These are phyloP conservation scores for Pocota personata DNA, from an alignment of 2,888 invertebrate genomes.

Conservation along the genomic window DNA sequence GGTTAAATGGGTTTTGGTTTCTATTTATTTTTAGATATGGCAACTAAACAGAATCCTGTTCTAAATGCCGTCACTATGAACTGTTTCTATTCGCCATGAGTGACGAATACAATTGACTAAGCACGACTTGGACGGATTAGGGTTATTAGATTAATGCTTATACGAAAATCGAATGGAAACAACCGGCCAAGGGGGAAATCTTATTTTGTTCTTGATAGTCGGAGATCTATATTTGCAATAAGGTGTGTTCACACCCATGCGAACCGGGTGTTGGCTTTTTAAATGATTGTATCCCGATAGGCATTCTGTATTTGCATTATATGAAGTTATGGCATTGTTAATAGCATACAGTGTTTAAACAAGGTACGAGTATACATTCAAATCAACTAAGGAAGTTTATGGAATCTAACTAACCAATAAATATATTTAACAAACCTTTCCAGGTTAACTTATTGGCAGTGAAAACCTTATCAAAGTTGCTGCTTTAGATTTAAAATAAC, in stretches of 20 bases:
- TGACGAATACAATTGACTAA: neutral
- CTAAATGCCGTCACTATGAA: neutral
- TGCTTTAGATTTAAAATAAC: too few species aligned
- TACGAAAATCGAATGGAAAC: neutral
- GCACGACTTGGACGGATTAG: conserved; percentile 8
- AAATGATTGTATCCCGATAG: neutral
- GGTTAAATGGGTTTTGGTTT: neutral
- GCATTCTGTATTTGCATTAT: neutral
- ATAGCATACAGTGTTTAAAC: too few species aligned
- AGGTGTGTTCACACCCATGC: conserved; percentile 1
- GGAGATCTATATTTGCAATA: neutral
- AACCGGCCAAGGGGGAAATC: neutral
- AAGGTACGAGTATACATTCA: too few species aligned
- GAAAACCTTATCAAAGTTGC: too few species aligned
- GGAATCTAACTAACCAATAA: too few species aligned
- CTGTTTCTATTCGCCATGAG: neutral
- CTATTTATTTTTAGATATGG: conserved; percentile 4
- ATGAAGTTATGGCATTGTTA: neutral
- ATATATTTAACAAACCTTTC: too few species aligned
- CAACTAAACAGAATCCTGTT: neutral
- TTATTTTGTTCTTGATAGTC: neutral
- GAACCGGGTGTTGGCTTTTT: neutral
- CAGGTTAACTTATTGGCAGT: too few species aligned
- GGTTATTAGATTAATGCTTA: neutral
- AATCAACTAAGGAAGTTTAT: too few species aligned